Percentiles rank a stretch among this genome's conserved stretches.
Evolutionary conservation across 2,797 vertebrate genomes (phyloP).

Genomic region (Lacerta bilineata): DNA sequence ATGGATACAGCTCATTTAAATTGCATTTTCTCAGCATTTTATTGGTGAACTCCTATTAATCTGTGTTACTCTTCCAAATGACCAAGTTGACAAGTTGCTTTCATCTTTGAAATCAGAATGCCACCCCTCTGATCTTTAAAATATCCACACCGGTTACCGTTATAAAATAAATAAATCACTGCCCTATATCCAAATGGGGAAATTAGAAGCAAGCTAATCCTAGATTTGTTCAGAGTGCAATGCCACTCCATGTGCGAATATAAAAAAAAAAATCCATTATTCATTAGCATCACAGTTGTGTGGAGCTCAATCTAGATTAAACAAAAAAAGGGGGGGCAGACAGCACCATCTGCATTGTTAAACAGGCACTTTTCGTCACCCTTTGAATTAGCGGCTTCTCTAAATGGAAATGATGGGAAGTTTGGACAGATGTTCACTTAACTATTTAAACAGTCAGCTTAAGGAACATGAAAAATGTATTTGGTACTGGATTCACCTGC

Average conservation of each 20-base stretch:
- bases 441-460: constrained; percentile 84
- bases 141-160: constrained; percentile 58
- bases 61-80: constrained; percentile 25
- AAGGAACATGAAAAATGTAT: constrained; percentile 79
- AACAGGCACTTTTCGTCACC: constrained; percentile 75
- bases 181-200: constrained; percentile 60
- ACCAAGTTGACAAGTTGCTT: constrained; percentile 11
- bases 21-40: background rate
- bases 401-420: constrained; percentile 83
- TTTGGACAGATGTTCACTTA: constrained; percentile 82
- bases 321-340: constrained; percentile 81
- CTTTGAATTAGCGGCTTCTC: constrained; percentile 70
- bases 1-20: background rate
- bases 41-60: constrained; percentile 35
- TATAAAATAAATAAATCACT: constrained; percentile 22
- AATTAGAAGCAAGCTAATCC: constrained; percentile 74
- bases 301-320: constrained; percentile 82
- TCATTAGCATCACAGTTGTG: constrained; percentile 80
- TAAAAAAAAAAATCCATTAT: constrained; percentile 81
- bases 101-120: constrained; percentile 33
- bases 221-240: constrained; percentile 76
- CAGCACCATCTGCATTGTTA: constrained; percentile 79
- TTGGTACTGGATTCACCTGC: constrained; percentile 72
- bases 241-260: constrained; percentile 71
- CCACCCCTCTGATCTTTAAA: constrained; percentile 49